Evolutionary conservation across 2,113 vertebrate genomes (phyloP).

Genomic region (Sclerurus mexicanus): DNA sequence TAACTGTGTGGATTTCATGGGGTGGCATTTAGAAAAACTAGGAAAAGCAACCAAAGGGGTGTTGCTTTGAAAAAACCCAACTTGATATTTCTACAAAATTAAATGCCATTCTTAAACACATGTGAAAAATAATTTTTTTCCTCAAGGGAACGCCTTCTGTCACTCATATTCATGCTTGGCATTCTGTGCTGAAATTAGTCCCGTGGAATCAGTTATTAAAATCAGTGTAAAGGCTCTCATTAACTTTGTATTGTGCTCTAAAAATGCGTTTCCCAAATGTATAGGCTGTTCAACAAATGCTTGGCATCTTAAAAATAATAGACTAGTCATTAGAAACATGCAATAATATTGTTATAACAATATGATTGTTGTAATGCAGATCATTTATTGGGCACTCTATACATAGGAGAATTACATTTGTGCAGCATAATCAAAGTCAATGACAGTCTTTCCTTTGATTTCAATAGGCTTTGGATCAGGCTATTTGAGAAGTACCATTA

Average conservation of each 20-base stretch:
- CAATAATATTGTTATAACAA: conserved; percentile 23
- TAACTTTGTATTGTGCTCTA: conserved; percentile 23
- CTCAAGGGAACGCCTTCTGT: not conserved
- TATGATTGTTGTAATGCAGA: conserved; percentile 20
- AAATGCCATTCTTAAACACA: not conserved
- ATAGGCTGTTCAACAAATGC: conserved; percentile 8
- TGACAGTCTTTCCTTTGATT: conserved; percentile 32
- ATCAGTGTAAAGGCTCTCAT: conserved; percentile 2
- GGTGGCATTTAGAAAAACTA: not conserved
- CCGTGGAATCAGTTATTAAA: conserved; percentile 10
- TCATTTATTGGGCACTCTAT: not conserved
- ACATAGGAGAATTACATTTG: not conserved
- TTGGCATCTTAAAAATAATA: conserved; percentile 26
- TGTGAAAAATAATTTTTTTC: not conserved
- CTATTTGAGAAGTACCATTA: conserved; percentile 29
- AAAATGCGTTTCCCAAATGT: not conserved
- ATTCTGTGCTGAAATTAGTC: conserved; percentile 14
- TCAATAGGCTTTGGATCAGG: conserved; percentile 33
- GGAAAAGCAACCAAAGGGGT: not conserved
- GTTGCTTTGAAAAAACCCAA: not conserved
- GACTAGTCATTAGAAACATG: conserved; percentile 8
- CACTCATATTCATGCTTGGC: not conserved
- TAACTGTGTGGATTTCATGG: not conserved
- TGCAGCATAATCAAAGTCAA: conserved; percentile 31
- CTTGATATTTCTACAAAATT: not conserved